phyloP scores from a whole-genome alignment of 2,888 invertebrate genomes.

The Temnothorax ravouxi region DNA sequence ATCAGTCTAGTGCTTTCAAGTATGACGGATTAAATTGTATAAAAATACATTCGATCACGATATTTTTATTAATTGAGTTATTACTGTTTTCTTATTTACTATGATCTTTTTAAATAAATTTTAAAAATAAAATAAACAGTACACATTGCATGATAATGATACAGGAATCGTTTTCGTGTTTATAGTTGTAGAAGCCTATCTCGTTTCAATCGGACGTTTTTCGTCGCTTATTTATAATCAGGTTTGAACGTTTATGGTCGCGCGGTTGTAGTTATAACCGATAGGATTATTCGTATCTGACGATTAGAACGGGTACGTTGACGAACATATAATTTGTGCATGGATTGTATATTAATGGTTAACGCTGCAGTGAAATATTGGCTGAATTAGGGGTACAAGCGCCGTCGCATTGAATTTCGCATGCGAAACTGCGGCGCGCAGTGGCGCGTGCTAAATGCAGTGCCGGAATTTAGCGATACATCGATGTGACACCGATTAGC shows the following conservation, averaged over 20 bases:
- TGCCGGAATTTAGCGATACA: neutral
- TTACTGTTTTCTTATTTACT: neutral
- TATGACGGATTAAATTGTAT: neutral
- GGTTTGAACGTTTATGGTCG: neutral
- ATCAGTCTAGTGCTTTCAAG: neutral
- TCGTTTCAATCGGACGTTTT: neutral
- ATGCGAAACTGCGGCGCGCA: neutral
- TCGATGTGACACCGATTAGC: neutral
- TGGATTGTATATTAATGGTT: slow-evolving; percentile 2
- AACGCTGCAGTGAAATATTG: slow-evolving; percentile 13
- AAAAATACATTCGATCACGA: neutral
- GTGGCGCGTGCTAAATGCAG: neutral
- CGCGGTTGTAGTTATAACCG: neutral
- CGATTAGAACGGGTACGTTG: slow-evolving; percentile 35
- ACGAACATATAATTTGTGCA: slow-evolving; percentile 20
- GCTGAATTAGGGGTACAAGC: neutral
- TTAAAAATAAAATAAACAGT: neutral
- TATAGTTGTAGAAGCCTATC: neutral
- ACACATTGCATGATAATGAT: neutral
- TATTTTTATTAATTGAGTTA: neutral
- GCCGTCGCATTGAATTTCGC: neutral
- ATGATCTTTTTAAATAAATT: neutral
- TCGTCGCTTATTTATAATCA: slow-evolving; percentile 2
- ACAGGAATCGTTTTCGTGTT: neutral
- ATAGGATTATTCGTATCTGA: neutral